Evolutionary conservation across 2,888 invertebrate species (phyloP), one percentile per base, ranked within the genome.

Genomic region (Elmis aenea): DNA sequence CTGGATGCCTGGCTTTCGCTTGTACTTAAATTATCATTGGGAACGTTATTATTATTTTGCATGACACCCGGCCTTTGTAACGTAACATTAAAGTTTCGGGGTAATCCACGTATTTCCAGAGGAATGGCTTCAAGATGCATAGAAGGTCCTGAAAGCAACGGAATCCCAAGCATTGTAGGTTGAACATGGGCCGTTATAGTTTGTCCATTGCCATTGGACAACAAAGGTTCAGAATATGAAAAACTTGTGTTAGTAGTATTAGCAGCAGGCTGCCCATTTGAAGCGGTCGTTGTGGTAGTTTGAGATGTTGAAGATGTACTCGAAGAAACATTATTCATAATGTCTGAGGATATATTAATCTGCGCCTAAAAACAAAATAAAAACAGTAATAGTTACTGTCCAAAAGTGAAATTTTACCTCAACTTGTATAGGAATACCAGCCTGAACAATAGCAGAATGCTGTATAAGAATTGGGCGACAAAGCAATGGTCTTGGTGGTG

Each of bases 391-490:
- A 18, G 8, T 5, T 8, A 18, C 5, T 6, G 8, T 13, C 12
- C 13, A 22, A 13, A 21, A 12, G 2, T 14, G 2, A 2, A 5
- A 25, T 13, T 46, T 53, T 54, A 73, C 73, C 66, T 74, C 73
- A 20, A 79, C 76, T 67, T 77, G 78, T 36, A 81, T 74, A 3
- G 82, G 81, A 50, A 81, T 75, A 16, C 78, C 76, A 40, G 80
- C 76, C 54, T 81, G 79, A 9, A 82, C 67, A 35, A 81, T 71
- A 13, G 79, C 76, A 8, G 75, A 60, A 56, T 82, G 83, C 53
- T 83, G 83, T 16, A 85, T 77, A 16, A 83, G 66, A 45, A 83
- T 78, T n/a, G 84, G 83, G 20, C 82, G 74, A 53, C 84, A 83
- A 30, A 79, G 71, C 23, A 89, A 70, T 40, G 76, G 74, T 38